phyloP scores from a whole-genome alignment of 2,113 vertebrate species.

The Megaleporinus macrocephalus region DNA sequence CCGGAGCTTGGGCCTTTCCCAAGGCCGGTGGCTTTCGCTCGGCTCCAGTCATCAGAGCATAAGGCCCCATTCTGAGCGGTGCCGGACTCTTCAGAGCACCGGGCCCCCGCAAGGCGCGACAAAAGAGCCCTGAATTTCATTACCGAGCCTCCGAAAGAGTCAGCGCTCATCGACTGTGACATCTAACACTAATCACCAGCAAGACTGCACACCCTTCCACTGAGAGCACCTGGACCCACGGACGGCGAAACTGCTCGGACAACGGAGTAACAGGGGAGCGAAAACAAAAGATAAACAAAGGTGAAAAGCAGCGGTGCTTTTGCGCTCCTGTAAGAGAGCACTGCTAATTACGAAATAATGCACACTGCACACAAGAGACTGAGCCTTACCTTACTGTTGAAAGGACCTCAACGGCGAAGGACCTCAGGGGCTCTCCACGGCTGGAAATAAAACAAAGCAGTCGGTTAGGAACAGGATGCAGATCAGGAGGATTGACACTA shows the following conservation, averaged over 20 bases:
- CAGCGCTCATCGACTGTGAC: slow-evolving; percentile 51
- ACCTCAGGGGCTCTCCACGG: slow-evolving; percentile 54
- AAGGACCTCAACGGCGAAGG: slow-evolving; percentile 39
- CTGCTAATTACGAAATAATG: neutral
- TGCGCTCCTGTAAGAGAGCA: neutral
- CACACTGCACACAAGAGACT: slow-evolving; percentile 43
- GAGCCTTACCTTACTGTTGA: slow-evolving; percentile 53
- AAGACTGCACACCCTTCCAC: slow-evolving; percentile 8
- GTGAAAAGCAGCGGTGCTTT: neutral
- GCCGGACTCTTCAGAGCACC: slow-evolving; percentile 35
- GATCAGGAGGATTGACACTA: slow-evolving; percentile 38
- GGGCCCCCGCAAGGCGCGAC: slow-evolving; percentile 46
- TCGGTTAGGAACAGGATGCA: slow-evolving; percentile 50
- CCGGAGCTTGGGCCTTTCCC: slow-evolving; percentile 64
- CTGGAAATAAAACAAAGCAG: slow-evolving; percentile 50
- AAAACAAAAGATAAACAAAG: neutral
- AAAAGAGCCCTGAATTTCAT: slow-evolving; percentile 59
- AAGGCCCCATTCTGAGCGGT: slow-evolving; percentile 43
- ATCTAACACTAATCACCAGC: slow-evolving; percentile 49
- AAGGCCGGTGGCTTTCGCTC: slow-evolving; percentile 70
- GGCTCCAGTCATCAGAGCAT: slow-evolving; percentile 46
- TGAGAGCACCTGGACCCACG: slow-evolving; percentile 39
- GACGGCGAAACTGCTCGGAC: neutral
- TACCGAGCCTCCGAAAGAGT: slow-evolving; percentile 48
- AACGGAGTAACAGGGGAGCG: neutral